phyloP scores from a whole-genome alignment of 2,113 vertebrate species.

The Poeciliopsis occidentalis region DNA sequence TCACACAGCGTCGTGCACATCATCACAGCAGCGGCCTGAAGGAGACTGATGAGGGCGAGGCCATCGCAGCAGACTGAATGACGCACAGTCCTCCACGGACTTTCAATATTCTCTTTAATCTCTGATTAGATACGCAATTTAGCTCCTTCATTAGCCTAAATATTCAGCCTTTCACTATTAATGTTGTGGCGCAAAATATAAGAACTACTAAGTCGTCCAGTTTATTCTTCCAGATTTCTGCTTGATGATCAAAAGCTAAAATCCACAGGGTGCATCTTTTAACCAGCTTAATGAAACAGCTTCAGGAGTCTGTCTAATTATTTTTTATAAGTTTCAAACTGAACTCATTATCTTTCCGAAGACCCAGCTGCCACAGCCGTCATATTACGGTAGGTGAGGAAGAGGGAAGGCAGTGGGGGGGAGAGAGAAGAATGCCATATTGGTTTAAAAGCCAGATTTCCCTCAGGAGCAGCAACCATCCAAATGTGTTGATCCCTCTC shows the following conservation, averaged over 20 bases:
- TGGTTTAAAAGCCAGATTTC: slow-evolving; percentile 76
- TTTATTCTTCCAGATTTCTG: slow-evolving; percentile 1
- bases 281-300: slow-evolving; percentile 3
- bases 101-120: slow-evolving; percentile 51
- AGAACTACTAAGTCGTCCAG: neutral
- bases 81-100: slow-evolving; percentile 43
- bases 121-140: slow-evolving; percentile 25
- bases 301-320: slow-evolving; percentile 21
- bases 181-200: neutral
- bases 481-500: slow-evolving; percentile 70
- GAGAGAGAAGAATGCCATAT: slow-evolving; percentile 38
- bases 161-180: slow-evolving; percentile 1
- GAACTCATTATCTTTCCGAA: slow-evolving; percentile 30
- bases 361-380: slow-evolving; percentile 35
- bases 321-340: slow-evolving; percentile 19
- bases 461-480: slow-evolving; percentile 69
- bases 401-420: slow-evolving; percentile 26
- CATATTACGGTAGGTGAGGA: slow-evolving; percentile 22
- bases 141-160: slow-evolving; percentile 13
- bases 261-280: slow-evolving; percentile 1
- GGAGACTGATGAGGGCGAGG: slow-evolving; percentile 43
- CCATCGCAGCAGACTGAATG: slow-evolving; percentile 43
- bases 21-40: slow-evolving; percentile 54
- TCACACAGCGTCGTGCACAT: slow-evolving; percentile 7
- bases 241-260: neutral